Conservation (phyloP, 2,888 invertebrate genomes). For the Leistus spinibarbis region DNA sequence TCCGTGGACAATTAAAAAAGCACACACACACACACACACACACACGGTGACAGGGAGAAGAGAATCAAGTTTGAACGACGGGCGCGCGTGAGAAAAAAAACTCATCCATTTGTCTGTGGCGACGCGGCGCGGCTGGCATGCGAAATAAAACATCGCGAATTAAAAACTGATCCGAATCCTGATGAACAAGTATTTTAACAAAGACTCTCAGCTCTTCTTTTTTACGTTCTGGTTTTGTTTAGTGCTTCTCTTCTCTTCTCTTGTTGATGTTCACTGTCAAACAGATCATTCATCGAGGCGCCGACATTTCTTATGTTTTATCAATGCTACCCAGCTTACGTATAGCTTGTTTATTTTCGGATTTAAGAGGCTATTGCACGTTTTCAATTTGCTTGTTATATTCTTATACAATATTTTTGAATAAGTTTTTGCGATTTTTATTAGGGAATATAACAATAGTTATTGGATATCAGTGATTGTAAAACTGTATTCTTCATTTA, state of each 20-base stretch:
- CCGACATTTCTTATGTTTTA: neutral
- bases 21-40: no score
- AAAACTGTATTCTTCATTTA: no score
- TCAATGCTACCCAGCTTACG: neutral
- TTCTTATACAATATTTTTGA: no score
- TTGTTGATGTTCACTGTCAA: neutral
- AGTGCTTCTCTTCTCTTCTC: neutral
- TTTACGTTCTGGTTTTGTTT: neutral
- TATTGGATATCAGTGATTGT: no score
- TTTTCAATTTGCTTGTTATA: no score
- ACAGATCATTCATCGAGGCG: neutral
- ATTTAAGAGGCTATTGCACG: no score
- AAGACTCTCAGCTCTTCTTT: neutral
- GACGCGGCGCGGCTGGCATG: slow-evolving; percentile 19
- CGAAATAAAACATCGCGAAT: slow-evolving; percentile 15
- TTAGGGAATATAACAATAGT: no score
- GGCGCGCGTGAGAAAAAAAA: slow-evolving; percentile 9
- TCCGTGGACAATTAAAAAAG: neutral
- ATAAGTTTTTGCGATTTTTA: no score
- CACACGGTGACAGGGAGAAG: neutral
- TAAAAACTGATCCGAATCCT: slow-evolving; percentile 23
- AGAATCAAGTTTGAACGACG: neutral
- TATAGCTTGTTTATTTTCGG: neutral
- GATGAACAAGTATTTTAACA: slow-evolving; percentile 27
- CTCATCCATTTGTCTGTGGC: slow-evolving; percentile 21